Evolutionary conservation across 2,888 invertebrate genomes (phyloP).

Genomic region (Tenthredo notha): DNA sequence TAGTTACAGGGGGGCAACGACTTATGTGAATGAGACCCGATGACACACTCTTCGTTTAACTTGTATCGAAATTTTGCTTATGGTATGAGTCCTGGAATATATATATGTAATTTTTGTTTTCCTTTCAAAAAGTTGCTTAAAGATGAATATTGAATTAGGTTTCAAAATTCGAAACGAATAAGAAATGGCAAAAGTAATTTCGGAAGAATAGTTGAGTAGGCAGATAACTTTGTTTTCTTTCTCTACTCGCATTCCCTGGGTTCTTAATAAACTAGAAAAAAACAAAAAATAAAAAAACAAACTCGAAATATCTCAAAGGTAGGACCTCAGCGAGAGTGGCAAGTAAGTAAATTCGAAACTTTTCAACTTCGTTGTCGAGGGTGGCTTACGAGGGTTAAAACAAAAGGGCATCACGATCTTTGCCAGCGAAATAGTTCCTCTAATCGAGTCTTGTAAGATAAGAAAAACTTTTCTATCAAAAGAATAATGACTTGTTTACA

Average conservation of each 20-base stretch:
- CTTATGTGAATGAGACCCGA: constrained; percentile 42
- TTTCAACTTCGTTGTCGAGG: constrained; percentile 53
- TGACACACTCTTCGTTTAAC: constrained; percentile 72
- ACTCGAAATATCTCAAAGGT: constrained; percentile 46
- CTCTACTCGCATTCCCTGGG: not conserved
- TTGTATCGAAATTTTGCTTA: constrained; percentile 18
- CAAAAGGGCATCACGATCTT: constrained; percentile 58
- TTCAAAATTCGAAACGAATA: not conserved
- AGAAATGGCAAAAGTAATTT: not conserved
- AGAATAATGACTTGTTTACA: constrained; percentile 67
- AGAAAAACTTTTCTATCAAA: constrained; percentile 60
- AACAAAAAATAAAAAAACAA: no score
- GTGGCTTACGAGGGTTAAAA: constrained; percentile 25
- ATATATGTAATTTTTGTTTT: not conserved
- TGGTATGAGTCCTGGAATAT: not conserved
- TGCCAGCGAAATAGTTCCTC: constrained; percentile 63
- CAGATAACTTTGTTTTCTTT: not conserved
- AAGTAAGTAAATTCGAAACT: constrained; percentile 66
- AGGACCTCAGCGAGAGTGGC: constrained; percentile 22
- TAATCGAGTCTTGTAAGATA: constrained; percentile 67
- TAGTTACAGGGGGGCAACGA: constrained; percentile 34
- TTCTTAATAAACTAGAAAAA: constrained; percentile 47
- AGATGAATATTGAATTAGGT: not conserved
- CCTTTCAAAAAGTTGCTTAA: not conserved
- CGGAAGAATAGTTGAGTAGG: not conserved